These are phyloP conservation scores for Hapalemur alaotrensis DNA, from an alignment of 2,797 vertebrate genomes.

Conservation along the genomic window DNA sequence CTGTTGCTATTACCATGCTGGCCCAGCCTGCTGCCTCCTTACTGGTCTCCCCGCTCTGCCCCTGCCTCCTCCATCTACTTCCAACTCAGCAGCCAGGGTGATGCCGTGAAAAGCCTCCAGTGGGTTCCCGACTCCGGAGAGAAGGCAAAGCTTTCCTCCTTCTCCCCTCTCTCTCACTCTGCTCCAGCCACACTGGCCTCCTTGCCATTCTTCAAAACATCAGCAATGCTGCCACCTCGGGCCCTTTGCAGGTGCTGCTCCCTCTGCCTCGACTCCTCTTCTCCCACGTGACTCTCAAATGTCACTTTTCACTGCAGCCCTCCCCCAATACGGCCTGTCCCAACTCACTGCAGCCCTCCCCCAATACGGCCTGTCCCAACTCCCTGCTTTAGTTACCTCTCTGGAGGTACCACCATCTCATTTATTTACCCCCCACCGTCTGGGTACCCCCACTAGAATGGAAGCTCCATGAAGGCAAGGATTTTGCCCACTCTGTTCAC, in stretches of 20 bases:
- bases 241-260: background rate
- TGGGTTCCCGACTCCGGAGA: background rate
- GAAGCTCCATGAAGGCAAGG: background rate
- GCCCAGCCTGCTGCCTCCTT: background rate
- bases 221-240: background rate
- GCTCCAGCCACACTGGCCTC: background rate
- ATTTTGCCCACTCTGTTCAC: background rate
- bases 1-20: background rate
- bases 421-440: background rate
- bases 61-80: background rate
- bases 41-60: background rate
- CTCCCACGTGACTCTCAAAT: background rate
- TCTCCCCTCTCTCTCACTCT: background rate
- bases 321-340: background rate
- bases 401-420: background rate
- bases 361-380: background rate
- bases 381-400: background rate
- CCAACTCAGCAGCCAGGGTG: background rate
- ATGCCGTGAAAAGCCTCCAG: background rate
- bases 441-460: background rate
- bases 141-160: background rate
- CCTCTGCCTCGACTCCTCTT: background rate
- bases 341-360: background rate
- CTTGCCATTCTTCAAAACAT: background rate
- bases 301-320: background rate